Evolutionary conservation across 35 echinoderm and acorn worm species (phyloP).

Genomic region (Anneissia japonica): DNA sequence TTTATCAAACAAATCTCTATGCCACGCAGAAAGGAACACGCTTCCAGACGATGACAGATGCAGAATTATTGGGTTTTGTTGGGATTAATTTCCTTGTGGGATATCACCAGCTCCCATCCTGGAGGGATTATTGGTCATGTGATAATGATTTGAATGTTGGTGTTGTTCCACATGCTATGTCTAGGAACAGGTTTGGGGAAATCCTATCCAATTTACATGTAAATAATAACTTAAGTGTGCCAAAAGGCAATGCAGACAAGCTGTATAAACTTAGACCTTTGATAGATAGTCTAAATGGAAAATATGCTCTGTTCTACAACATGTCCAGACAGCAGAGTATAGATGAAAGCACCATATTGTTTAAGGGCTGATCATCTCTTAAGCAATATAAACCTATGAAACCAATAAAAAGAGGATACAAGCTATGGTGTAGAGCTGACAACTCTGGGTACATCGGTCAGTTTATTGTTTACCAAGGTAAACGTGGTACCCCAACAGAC

Average conservation of each 20-base stretch:
- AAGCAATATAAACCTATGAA: conserved; percentile 24
- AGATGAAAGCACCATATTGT: conserved; percentile 22
- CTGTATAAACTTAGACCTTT: conserved; percentile 2
- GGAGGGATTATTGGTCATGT: neutral
- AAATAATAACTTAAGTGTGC: neutral
- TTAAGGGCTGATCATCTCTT: neutral
- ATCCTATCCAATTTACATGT: conserved; percentile 14
- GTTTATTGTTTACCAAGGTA: neutral
- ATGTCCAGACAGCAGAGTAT: conserved; percentile 26
- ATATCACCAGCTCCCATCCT: neutral
- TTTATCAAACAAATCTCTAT: conserved; percentile 27
- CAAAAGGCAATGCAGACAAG: neutral
- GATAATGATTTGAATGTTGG: conserved; percentile 14
- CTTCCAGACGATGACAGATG: neutral
- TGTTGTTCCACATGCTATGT: conserved; percentile 10
- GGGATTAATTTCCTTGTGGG: conserved; percentile 15
- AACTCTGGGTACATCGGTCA: conserved; percentile 21
- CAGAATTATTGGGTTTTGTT: conserved; percentile 10
- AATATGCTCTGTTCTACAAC: conserved; percentile 19
- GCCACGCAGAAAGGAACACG: conserved; percentile 3
- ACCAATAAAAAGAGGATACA: too few species aligned
- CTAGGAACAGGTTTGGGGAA: conserved; percentile 4
- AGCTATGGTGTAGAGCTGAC: conserved; percentile 21
- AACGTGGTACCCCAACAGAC: neutral
- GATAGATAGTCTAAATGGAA: neutral